Conservation (phyloP, 1,140 invertebrate genomes). For the Nixonia krombeini region DNA sequence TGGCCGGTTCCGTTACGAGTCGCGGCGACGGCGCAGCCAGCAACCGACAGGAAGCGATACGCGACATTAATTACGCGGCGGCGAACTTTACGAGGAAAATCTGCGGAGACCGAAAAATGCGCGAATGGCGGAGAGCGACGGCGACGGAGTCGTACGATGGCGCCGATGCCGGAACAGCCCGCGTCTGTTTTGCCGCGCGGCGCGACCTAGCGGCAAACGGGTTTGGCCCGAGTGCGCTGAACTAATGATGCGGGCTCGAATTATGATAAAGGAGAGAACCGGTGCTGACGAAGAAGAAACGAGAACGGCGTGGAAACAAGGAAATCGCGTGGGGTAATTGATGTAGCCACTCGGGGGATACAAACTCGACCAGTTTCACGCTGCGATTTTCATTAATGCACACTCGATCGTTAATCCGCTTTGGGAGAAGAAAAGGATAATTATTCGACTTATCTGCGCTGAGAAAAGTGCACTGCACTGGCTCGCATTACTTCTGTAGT, state of each 20-base stretch:
- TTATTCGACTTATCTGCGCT: background rate
- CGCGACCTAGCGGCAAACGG: constrained; percentile 23
- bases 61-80: too few relatives aligned
- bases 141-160: too few relatives aligned
- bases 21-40: constrained; percentile 1
- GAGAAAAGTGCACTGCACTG: too few relatives aligned
- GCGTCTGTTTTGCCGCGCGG: constrained; percentile 27
- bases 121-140: too few relatives aligned
- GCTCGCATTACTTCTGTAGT: too few relatives aligned
- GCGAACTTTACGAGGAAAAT: too few relatives aligned
- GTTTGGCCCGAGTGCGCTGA: constrained; percentile 4
- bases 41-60: background rate
- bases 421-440: background rate
- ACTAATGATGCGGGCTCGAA: constrained; percentile 24
- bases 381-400: constrained; percentile 8
- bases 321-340: constrained; percentile 29
- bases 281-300: constrained; percentile 12
- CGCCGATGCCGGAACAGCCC: too few relatives aligned
- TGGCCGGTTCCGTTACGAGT: constrained; percentile 58
- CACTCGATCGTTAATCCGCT: constrained; percentile 2
- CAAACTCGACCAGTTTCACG: constrained; percentile 1
- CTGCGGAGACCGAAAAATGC: too few relatives aligned
- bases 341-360: background rate
- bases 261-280: constrained; percentile 25
- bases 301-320: constrained; percentile 7